Conservation (phyloP, 2,888 invertebrate species). For the Ganaspis brasiliensis region DNA sequence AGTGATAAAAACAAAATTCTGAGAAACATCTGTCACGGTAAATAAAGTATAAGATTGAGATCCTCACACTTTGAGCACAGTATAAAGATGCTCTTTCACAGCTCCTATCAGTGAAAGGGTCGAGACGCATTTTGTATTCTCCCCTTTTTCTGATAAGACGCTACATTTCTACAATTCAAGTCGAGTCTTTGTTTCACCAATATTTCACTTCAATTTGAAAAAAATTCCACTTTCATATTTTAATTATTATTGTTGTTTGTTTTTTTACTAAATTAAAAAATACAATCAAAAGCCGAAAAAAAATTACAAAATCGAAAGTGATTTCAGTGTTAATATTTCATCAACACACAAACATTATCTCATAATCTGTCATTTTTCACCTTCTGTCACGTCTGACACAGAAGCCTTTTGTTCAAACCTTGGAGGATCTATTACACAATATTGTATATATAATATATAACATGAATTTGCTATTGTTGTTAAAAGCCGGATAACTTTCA, state of each 20-base stretch:
- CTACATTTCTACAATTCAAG: too few species aligned
- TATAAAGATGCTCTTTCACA: constrained; percentile 66
- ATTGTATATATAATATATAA: not conserved
- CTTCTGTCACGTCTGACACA: constrained; percentile 4
- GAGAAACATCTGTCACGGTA: not conserved
- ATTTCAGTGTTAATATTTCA: too few species aligned
- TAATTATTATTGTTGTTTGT: too few species aligned
- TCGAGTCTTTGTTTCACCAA: too few species aligned
- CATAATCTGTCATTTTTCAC: constrained; percentile 1
- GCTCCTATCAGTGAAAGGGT: constrained; percentile 56
- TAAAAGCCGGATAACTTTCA: too few species aligned
- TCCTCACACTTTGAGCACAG: not conserved
- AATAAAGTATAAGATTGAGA: not conserved
- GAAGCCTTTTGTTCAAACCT: constrained; percentile 3
- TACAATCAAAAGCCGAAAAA: too few species aligned
- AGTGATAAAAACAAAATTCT: constrained; percentile 11
- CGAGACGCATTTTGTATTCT: constrained; percentile 56
- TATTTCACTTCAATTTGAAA: too few species aligned
- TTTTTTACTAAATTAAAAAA: too few species aligned
- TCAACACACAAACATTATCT: not conserved
- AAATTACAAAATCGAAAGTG: too few species aligned
- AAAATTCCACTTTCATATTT: too few species aligned
- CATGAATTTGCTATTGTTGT: not conserved
- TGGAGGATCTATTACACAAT: not conserved
- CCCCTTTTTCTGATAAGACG: constrained; percentile 48